Evolutionary conservation across 2,888 invertebrate genomes (phyloP).

Genomic region (Drosophila fulvimacula): DNA sequence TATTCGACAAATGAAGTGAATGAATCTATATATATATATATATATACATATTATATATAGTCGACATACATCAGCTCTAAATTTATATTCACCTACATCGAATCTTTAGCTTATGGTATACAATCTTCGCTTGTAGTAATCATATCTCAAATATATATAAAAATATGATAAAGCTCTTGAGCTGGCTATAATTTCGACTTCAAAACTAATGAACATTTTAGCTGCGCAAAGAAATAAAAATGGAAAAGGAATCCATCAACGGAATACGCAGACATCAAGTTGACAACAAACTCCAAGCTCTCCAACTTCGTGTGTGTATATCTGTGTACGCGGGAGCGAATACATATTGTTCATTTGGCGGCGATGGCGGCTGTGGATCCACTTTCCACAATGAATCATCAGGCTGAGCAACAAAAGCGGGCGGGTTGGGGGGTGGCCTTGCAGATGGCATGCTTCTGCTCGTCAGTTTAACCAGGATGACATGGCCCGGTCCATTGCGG

Average conservation of each 20-base stretch:
- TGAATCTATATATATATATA: no score
- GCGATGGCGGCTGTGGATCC: conserved; percentile 62
- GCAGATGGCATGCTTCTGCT: conserved; percentile 63
- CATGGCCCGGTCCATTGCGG: conserved; percentile 84
- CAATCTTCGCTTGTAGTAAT: not conserved
- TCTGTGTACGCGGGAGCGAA: conserved; percentile 28
- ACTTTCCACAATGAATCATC: conserved; percentile 77
- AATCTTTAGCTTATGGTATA: not conserved
- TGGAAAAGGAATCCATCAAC: conserved; percentile 58
- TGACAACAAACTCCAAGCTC: conserved; percentile 59
- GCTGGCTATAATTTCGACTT: not conserved
- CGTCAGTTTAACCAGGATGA: conserved; percentile 84
- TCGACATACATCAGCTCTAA: no score
- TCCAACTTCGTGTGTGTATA: conserved; percentile 14
- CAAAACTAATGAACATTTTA: conserved; percentile 13
- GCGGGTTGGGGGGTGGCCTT: not conserved
- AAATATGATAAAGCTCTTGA: not conserved
- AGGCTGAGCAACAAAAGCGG: conserved; percentile 42
- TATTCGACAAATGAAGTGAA: no score
- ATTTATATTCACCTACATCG: no score
- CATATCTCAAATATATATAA: accelerated
- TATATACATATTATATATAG: not conserved
- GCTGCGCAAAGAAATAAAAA: conserved; percentile 5
- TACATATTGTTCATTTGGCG: conserved; percentile 57
- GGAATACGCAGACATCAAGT: conserved; percentile 56